Percentiles rank a stretch among this genome's conserved stretches.
These are phyloP conservation scores for Scaptomyza polygonia DNA, from an alignment of 2,888 invertebrate species.

Conservation along the genomic window DNA sequence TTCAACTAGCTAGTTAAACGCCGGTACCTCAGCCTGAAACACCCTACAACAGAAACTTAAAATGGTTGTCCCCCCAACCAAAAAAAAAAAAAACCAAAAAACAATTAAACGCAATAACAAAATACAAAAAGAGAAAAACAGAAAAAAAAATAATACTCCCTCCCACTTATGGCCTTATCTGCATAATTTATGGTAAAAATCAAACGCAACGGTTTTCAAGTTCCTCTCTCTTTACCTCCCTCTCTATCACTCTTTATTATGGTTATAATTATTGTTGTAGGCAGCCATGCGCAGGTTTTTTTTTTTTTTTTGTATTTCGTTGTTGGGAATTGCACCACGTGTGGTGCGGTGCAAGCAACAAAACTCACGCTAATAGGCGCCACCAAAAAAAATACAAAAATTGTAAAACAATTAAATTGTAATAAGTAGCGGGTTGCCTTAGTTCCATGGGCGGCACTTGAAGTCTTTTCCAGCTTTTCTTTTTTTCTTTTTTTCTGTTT, in stretches of 20 bases:
- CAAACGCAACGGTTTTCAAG: slow-evolving; percentile 63
- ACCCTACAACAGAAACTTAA: slow-evolving; percentile 19
- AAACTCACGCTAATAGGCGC: slow-evolving; percentile 71
- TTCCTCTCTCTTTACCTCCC: background rate
- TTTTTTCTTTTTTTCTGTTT: slow-evolving; percentile 4
- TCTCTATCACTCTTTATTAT: slow-evolving; percentile 3
- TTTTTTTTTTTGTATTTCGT: background rate
- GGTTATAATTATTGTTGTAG: slow-evolving; percentile 25
- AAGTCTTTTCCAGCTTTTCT: slow-evolving; percentile 22
- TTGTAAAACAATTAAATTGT: slow-evolving; percentile 82
- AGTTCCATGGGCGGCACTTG: slow-evolving; percentile 72
- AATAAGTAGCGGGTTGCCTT: slow-evolving; percentile 55
- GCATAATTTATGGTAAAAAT: slow-evolving; percentile 79
- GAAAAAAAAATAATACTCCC: slow-evolving; percentile 5
- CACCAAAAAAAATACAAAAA: slow-evolving; percentile 59
- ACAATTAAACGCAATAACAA: slow-evolving; percentile 65
- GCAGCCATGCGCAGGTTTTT: slow-evolving; percentile 54
- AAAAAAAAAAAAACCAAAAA: slow-evolving; percentile 37
- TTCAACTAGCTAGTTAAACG: slow-evolving; percentile 56
- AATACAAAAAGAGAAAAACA: slow-evolving; percentile 6
- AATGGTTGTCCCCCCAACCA: slow-evolving; percentile 44
- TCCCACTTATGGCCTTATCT: slow-evolving; percentile 76
- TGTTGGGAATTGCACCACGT: slow-evolving; percentile 78
- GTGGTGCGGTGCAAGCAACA: slow-evolving; percentile 52
- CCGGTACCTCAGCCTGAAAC: slow-evolving; percentile 32